Conservation (phyloP, 1,140 invertebrate genomes). For the Formica selysi region DNA sequence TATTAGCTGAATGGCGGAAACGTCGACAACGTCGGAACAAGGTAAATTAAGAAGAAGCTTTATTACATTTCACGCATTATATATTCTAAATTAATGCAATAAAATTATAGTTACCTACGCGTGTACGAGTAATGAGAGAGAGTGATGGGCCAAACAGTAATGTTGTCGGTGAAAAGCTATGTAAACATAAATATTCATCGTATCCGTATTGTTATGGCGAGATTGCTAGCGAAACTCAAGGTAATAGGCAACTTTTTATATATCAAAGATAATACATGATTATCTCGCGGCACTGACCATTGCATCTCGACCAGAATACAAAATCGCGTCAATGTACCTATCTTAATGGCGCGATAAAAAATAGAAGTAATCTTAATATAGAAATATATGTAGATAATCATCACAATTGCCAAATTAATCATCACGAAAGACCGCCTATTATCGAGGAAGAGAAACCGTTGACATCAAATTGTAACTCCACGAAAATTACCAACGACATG, state of each 20-base stretch:
- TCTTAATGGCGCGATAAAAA: neutral
- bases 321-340: neutral
- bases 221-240: slow-evolving; percentile 90
- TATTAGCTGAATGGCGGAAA: slow-evolving; percentile 93
- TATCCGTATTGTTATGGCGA: slow-evolving; percentile 95
- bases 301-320: neutral
- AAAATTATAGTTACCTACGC: slow-evolving; percentile 86
- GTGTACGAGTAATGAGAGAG: slow-evolving; percentile 90
- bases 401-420: slow-evolving; percentile 80
- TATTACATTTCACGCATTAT: neutral
- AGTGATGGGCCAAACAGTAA: slow-evolving; percentile 87
- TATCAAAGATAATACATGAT: neutral
- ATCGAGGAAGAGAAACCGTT: slow-evolving; percentile 85
- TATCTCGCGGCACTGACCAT: neutral
- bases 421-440: slow-evolving; percentile 80
- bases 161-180: slow-evolving; percentile 90
- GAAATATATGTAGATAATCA: slow-evolving; percentile 80
- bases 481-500: slow-evolving; percentile 80
- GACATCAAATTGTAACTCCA: slow-evolving; percentile 82
- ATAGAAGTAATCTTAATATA: slow-evolving; percentile 25
- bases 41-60: slow-evolving; percentile 72
- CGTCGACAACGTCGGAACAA: slow-evolving; percentile 84
- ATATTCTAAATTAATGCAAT: neutral
- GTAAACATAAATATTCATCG: slow-evolving; percentile 94
- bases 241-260: slow-evolving; percentile 63